phyloP scores from a whole-genome alignment of 2,113 vertebrate species.

The Diadophis punctatus region DNA sequence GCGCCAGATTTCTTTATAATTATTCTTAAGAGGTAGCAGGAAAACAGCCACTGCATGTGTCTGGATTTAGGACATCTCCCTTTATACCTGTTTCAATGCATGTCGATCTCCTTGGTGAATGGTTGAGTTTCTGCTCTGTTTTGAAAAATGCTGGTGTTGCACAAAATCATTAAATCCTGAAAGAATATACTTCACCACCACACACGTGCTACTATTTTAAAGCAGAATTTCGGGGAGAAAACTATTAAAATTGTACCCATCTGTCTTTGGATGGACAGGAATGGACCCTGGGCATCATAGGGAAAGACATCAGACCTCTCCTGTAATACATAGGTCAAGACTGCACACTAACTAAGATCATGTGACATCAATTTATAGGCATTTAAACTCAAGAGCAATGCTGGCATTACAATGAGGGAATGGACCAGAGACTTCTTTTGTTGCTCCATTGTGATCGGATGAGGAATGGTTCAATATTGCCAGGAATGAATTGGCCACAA shows the following conservation, averaged over 20 bases:
- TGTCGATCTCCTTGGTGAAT: background rate
- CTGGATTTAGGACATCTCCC: background rate
- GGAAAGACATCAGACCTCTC: background rate
- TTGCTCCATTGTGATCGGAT: background rate
- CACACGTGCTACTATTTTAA: background rate
- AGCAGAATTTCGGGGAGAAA: background rate
- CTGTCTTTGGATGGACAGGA: background rate
- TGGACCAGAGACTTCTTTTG: background rate
- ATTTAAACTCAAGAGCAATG: background rate
- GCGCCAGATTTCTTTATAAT: background rate
- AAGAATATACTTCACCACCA: background rate
- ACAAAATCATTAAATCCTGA: background rate
- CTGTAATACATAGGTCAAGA: background rate
- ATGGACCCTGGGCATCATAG: background rate
- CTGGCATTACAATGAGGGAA: background rate
- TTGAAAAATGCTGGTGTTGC: background rate
- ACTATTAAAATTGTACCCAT: background rate
- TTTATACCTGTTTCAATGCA: background rate
- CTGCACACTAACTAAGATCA: too few species aligned
- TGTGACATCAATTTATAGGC: background rate
- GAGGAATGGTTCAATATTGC: background rate
- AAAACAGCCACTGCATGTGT: background rate
- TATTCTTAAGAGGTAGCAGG: background rate
- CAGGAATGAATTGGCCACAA: background rate
- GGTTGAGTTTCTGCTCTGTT: background rate